Base-by-base conservation (phyloP, 2,888 invertebrate species). In the Caenorhabditis sp. region DNA sequence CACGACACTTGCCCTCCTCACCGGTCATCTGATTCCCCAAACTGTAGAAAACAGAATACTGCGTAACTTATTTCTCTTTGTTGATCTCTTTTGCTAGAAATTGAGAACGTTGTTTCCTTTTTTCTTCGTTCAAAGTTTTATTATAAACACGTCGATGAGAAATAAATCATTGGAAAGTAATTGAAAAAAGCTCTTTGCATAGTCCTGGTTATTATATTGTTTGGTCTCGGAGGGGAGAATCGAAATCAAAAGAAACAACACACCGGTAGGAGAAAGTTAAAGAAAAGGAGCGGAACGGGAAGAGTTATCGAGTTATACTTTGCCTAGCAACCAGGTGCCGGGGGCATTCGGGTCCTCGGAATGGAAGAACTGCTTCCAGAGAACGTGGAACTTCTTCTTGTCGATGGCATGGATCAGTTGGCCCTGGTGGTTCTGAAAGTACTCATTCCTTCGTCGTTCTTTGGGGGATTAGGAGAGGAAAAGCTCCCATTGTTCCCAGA, bases 331-430 rank as follows among this genome's bases (percentile, higher is more conserved):
- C 67, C 62, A 71, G 18, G 65, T 77, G 35, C 83, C 83, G 13
- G 83, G 80, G 0, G 74, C 55, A 1, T 44, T 22, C 15, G 70
- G 72, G 32, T 83, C 83, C 55, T 76, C 76, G 5, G 83, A 80
- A 50, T 62, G 58, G 72, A 83, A 83, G 51, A 80, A 83, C 53
- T 83, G 76, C 40, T 83, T 80, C 80, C 80, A 80, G 15, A 83
- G 65, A 11, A 67, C 70, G 20, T 67, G 58, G 60, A 83, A 83
- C n/a, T 60, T 65, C 60, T 79, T 78, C 18, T 78, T 67, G 55
- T 78, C 78, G 55, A 82, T 82, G 18, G 55, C 55, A 61, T 82
- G 68, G 47, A 78, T 71, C 28, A 79, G 37, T 35, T 82, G 60
- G 15, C 82, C 82, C 50, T 72, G 82, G 20, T 77, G 67, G 47